Percentiles rank a stretch among this genome's conserved stretches.
phyloP scores from a whole-genome alignment of 2,888 invertebrate genomes.

The Drosophila gaucha region DNA sequence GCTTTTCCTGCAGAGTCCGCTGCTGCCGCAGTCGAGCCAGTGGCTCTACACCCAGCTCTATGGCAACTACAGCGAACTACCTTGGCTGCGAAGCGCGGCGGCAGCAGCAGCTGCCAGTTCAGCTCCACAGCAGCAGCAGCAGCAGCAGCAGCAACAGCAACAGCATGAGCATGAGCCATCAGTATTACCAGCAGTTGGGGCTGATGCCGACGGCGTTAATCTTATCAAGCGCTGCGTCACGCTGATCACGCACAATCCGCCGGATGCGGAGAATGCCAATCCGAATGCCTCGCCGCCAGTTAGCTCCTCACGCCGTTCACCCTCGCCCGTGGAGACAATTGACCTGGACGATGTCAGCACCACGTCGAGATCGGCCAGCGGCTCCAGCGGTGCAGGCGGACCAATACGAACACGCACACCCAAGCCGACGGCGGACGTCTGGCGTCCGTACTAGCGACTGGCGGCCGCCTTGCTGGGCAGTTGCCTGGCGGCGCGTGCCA shows the following conservation, averaged over 20 bases:
- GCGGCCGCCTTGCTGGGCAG: slow-evolving; percentile 78
- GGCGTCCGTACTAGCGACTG: slow-evolving; percentile 89
- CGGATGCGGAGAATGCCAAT: slow-evolving; percentile 82
- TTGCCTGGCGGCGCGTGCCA: slow-evolving; percentile 59
- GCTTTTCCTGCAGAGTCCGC: slow-evolving; percentile 90
- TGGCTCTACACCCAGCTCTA: slow-evolving; percentile 92
- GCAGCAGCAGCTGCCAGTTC: slow-evolving; percentile 80
- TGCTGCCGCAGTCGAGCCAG: slow-evolving; percentile 91
- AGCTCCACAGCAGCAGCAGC: slow-evolving; percentile 51
- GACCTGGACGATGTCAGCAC: slow-evolving; percentile 82
- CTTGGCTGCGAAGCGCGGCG: slow-evolving; percentile 87
- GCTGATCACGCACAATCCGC: slow-evolving; percentile 82
- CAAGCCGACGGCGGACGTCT: slow-evolving; percentile 88
- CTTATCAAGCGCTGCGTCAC: slow-evolving; percentile 83
- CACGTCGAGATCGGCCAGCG: slow-evolving; percentile 76
- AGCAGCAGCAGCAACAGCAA: slow-evolving; percentile 51
- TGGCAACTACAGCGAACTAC: slow-evolving; percentile 88
- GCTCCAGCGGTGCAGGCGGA: slow-evolving; percentile 56
- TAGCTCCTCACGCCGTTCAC: slow-evolving; percentile 86
- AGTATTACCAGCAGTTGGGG: slow-evolving; percentile 13
- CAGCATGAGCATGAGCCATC: slow-evolving; percentile 42
- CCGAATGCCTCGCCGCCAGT: slow-evolving; percentile 84
- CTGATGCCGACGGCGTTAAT: slow-evolving; percentile 78
- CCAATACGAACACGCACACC: slow-evolving; percentile 84
- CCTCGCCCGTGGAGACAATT: slow-evolving; percentile 86